Evolutionary conservation across 64 coral and sea anemone species (phyloP), one percentile per base, ranked within the genome.

Genomic region (Dendronephthya gigantea): DNA sequence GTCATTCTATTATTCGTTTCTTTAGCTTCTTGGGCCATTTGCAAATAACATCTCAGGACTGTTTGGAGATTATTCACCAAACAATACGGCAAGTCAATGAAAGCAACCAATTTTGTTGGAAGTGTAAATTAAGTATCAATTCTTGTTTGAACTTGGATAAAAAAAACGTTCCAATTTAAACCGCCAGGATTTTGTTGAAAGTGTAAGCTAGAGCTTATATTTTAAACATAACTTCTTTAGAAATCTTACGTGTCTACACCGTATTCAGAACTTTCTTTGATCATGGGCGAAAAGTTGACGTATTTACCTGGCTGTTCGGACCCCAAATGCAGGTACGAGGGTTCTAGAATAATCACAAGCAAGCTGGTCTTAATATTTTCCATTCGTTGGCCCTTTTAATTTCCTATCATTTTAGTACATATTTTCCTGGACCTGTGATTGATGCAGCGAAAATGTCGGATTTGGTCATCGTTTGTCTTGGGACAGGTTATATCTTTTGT

Each of bases 401-500:
- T 45, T 30, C 58, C 33, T 66, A 27, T 30, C 41, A 72, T 87
- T 87, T 35, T 48, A 89, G 87, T 31, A 83, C 87, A 4, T 89
- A 89, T 14, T 81, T 83, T 66, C 50, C 87, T 30, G 51, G 51
- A 22, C 79, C 56, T 14, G 87, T 89, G 37, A 83, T 83, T 31
- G 83, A 62, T 35, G 82, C 50, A 19, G 83, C 87, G 62, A 28
- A 35, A 41, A 69, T 83, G 45, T 75, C 87, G 15, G 87, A 89
- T 47, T 32, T 89, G 19, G 87, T 89, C 19, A 69, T 89, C 65
- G 87, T 89, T 68, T 89, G 87, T 83, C 83, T 89, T 12, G 87
- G 87, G 37, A 89, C 87, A 41, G 87, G 87, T 89, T 45, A 45
- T 45, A 45, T 45, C 4, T 45, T 45, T 6, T 6, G 41, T 45